These are phyloP conservation scores for Coptodon rendalli DNA, from an alignment of 2,113 vertebrate species.

Conservation along the genomic window DNA sequence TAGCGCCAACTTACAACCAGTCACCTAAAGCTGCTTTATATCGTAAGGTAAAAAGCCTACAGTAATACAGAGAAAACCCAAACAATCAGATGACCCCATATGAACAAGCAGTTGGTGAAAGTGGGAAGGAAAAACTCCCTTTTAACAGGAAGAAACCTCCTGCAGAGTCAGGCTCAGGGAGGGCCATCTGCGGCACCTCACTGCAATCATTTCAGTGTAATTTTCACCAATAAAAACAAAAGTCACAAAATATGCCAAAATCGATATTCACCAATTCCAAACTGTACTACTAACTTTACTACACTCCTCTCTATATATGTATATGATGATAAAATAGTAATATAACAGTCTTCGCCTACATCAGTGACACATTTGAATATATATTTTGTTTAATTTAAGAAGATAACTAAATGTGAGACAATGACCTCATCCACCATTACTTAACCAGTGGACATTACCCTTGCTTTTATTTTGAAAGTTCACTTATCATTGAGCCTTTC, in stretches of 20 bases:
- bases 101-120: not conserved
- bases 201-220: not conserved
- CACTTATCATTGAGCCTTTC: not conserved
- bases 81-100: not conserved
- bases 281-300: not conserved
- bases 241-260: not conserved
- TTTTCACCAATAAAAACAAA: not conserved
- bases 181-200: accelerated
- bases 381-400: not conserved
- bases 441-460: not conserved
- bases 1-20: not conserved
- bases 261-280: not conserved
- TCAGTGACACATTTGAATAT: not conserved
- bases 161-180: not conserved
- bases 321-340: not conserved
- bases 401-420: not conserved
- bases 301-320: not conserved
- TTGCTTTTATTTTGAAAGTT: not conserved
- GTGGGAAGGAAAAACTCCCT: not conserved
- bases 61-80: not conserved
- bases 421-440: not conserved
- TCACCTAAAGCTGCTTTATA: not conserved
- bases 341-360: not conserved
- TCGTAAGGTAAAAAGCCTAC: not conserved
- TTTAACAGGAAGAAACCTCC: not conserved